These are phyloP conservation scores for Gorsachius magnificus DNA, from an alignment of 2,797 vertebrate genomes.

Conservation along the genomic window DNA sequence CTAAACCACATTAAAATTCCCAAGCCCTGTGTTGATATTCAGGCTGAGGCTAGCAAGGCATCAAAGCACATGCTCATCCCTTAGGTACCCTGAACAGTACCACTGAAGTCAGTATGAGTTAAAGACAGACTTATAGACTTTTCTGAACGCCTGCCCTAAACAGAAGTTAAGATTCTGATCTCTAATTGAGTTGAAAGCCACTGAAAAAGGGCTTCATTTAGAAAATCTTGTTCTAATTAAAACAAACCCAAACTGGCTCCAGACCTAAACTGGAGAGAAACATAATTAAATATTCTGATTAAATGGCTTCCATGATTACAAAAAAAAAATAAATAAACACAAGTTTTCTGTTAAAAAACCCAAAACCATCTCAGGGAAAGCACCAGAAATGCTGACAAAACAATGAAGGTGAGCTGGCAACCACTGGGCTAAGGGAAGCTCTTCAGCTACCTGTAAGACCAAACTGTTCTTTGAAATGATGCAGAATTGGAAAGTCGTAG, in stretches of 20 bases:
- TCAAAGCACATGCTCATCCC: not conserved
- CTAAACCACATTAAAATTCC: not conserved
- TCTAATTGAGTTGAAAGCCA: not conserved
- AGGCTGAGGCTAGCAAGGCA: not conserved
- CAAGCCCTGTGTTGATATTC: not conserved
- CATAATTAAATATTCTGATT: conserved; percentile 10
- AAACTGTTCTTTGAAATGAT: not conserved
- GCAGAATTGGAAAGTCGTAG: not conserved
- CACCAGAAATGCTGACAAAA: not conserved
- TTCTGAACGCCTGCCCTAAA: not conserved
- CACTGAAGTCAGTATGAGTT: not conserved
- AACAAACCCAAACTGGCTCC: not conserved
- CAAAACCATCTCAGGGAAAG: not conserved
- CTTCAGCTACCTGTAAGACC: not conserved
- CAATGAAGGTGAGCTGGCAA: not conserved
- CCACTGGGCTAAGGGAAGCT: not conserved
- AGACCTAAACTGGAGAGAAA: not conserved
- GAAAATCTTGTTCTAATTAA: conserved; percentile 31
- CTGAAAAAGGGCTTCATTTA: not conserved
- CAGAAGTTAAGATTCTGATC: not conserved
- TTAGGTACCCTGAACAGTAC: not conserved
- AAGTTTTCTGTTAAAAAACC: not conserved
- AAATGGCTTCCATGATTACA: not conserved
- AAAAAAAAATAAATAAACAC: not conserved
- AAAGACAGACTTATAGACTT: not conserved